Evolutionary conservation across 2,888 invertebrate genomes (phyloP), one percentile per base, ranked within the genome.

Genomic region (Stomorhina lunata): DNA sequence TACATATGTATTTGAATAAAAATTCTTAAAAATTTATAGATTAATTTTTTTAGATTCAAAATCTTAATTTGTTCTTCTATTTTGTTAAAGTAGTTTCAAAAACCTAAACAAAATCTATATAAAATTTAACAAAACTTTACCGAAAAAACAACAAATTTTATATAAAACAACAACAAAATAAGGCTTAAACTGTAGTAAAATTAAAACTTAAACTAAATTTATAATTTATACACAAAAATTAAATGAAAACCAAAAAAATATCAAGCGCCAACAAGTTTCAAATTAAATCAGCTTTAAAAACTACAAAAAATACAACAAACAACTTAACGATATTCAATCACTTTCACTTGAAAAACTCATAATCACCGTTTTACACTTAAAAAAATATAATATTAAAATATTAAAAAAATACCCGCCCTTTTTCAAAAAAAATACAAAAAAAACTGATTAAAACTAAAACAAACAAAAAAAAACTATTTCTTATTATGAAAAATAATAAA

Each of bases 181-280:
- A 29, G 34, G 63, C 65, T 75, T 75, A 53, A 79, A 25, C 25
- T 17, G 27, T 55, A 69, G 37, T 25, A 68, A 61, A 50, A 22
- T 53, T 27, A 45, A 34, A 27, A 45, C 45, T 45, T 63, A 71
- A 29, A 73, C 12, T 68, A n/a, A n/a, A n/a, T n/a, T 66, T 73
- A 34, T 55, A n/a, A 78, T 78, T 63, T 69, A 69, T 57, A 53
- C 50, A 75, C 22, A 40, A 73, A 37, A 59, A 65, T 48, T 57
- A 34, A 68, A 68, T n/a, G 73, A 25, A 63, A 79, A 50, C 12
- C 34, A 25, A 15, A 25, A 45, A 81, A 59, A 71, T 69, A 75
- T 75, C 79, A 72, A 73, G 75, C 78, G 82, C 79, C 79, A 75
- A 79, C 69, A 82, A 69, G 82, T 82, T 82, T 75, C 82, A 82